phyloP scores from a whole-genome alignment of 2,797 vertebrate species.

The Ceryle rudis region DNA sequence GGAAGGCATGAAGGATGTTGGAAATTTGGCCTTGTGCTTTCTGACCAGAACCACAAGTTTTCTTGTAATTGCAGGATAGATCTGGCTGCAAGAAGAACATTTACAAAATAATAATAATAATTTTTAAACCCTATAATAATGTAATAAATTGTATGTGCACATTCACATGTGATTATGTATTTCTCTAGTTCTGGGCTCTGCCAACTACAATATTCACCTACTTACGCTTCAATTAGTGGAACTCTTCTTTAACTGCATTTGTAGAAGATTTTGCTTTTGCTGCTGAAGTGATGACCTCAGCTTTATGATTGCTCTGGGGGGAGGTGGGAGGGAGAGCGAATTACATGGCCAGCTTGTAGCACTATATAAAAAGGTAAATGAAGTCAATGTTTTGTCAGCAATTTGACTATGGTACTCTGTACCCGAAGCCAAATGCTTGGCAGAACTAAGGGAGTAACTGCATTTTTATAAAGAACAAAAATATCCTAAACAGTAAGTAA shows the following conservation, averaged over 20 bases:
- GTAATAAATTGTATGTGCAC: neutral
- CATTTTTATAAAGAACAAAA: neutral
- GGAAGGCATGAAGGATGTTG: conserved; percentile 3
- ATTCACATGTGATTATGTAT: neutral
- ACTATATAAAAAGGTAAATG: conserved; percentile 1
- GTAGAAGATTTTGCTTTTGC: neutral
- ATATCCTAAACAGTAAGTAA: neutral
- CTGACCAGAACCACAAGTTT: neutral
- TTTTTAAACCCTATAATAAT: neutral
- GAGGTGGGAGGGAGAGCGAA: neutral
- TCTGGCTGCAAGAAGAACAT: neutral
- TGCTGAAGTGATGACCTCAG: neutral
- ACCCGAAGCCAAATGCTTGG: neutral
- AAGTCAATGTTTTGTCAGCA: neutral
- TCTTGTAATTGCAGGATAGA: neutral
- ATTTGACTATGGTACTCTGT: neutral
- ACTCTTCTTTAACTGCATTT: neutral
- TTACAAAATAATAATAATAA: neutral
- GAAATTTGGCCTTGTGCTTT: neutral
- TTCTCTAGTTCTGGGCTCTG: neutral
- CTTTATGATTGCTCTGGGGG: neutral
- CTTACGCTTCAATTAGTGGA: neutral
- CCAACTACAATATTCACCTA: neutral
- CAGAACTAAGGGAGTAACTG: neutral
- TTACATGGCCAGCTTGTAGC: neutral